Evolutionary conservation across 2,113 vertebrate species (phyloP).

Genomic region (Lanius collurio): DNA sequence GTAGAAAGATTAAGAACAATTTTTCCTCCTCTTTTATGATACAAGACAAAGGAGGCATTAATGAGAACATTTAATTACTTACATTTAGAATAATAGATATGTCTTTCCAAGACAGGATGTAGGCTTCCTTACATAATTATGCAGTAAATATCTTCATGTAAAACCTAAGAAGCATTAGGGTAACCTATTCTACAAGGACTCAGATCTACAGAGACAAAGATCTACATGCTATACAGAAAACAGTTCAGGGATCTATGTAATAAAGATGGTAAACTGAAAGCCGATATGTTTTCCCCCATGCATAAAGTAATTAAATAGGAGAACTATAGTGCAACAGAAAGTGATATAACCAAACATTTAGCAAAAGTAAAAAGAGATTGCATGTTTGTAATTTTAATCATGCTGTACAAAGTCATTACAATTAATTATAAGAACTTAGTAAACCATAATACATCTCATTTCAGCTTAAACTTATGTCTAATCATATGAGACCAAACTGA

Average conservation of each 20-base stretch:
- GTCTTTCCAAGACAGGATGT: background rate
- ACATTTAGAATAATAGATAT: background rate
- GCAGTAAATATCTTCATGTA: background rate
- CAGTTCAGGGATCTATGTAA: background rate
- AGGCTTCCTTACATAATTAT: background rate
- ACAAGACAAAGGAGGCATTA: background rate
- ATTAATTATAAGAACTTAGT: background rate
- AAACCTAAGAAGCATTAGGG: background rate
- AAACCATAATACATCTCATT: background rate
- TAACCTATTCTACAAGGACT: background rate
- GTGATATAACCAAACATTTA: background rate
- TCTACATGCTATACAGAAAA: background rate
- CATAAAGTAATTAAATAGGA: background rate
- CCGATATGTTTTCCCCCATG: background rate
- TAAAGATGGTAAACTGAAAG: background rate
- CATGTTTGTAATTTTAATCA: background rate
- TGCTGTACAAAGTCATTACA: background rate
- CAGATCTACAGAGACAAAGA: background rate
- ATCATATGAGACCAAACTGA: background rate
- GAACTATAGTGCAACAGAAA: background rate
- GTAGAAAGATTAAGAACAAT: background rate
- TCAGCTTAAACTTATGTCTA: background rate
- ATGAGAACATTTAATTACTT: background rate
- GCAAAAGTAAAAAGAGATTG: background rate
- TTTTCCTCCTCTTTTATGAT: background rate